A percentile compares a stretch with the other conserved stretches of the same genome.
phyloP scores from a whole-genome alignment of 2,888 invertebrate species.

The Sarcophaga variegata region DNA sequence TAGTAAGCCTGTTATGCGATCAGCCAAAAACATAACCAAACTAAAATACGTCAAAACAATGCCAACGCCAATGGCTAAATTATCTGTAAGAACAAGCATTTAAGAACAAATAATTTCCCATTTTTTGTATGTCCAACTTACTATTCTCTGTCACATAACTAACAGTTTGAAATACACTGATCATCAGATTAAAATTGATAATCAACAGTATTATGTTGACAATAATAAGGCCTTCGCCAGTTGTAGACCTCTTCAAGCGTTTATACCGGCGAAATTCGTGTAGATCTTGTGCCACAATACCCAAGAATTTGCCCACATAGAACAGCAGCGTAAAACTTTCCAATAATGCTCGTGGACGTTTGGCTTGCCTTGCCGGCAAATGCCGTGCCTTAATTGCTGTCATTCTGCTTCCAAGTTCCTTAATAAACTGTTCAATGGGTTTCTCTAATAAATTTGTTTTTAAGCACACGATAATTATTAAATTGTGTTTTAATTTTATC shows the following conservation, averaged over 20 bases:
- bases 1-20: constrained; percentile 77
- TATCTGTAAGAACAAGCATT: constrained; percentile 70
- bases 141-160: constrained; percentile 75
- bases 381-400: constrained; percentile 1
- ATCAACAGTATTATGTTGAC: constrained; percentile 71
- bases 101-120: neutral
- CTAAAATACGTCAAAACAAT: constrained; percentile 79
- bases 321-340: constrained; percentile 77
- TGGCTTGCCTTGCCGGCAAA: neutral
- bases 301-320: constrained; percentile 78
- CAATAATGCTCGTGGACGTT: constrained; percentile 73
- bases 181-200: constrained; percentile 77
- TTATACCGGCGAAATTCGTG: constrained; percentile 74
- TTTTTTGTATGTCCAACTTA: constrained; percentile 67
- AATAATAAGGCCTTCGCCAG: constrained; percentile 76
- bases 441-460: neutral
- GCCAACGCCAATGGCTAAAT: constrained; percentile 79
- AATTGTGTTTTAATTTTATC: constrained; percentile 9
- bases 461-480: neutral
- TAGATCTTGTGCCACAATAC: constrained; percentile 78
- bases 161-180: constrained; percentile 74
- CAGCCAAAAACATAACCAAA: constrained; percentile 78
- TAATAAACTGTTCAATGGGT: neutral
- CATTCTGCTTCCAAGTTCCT: neutral
- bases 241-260: constrained; percentile 75